Conservation (phyloP, 2,797 vertebrate genomes). For the Valencia hispanica region DNA sequence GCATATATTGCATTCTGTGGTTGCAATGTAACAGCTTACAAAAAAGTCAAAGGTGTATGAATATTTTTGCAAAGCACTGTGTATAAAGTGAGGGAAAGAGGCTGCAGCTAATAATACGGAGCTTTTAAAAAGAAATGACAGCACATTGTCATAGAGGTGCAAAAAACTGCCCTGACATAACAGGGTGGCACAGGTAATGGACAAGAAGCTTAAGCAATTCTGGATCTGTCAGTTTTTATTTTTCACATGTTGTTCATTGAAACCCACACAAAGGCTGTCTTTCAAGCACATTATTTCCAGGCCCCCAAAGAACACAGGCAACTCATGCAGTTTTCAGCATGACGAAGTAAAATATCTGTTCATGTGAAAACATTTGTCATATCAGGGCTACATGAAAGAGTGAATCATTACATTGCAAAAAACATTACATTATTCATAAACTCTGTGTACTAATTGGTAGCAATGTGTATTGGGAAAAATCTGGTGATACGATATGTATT, state of each 20-base stretch:
- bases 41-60: background rate
- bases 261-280: background rate
- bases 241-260: slow-evolving; percentile 8
- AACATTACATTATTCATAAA: background rate
- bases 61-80: background rate
- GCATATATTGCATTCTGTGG: background rate
- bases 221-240: slow-evolving; percentile 7
- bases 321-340: background rate
- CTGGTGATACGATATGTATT: too few species aligned
- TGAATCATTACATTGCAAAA: background rate
- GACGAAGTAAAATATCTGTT: background rate
- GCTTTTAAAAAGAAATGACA: background rate
- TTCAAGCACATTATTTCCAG: background rate
- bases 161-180: slow-evolving; percentile 2
- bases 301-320: background rate
- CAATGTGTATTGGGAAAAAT: too few species aligned
- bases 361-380: background rate
- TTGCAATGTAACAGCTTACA: background rate
- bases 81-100: background rate
- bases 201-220: background rate
- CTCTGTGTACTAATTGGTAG: background rate
- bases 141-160: background rate
- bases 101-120: background rate
- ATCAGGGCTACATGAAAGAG: background rate
- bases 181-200: background rate